phyloP scores from a whole-genome alignment of 2,113 vertebrate genomes.

The Artemisiospiza belli region DNA sequence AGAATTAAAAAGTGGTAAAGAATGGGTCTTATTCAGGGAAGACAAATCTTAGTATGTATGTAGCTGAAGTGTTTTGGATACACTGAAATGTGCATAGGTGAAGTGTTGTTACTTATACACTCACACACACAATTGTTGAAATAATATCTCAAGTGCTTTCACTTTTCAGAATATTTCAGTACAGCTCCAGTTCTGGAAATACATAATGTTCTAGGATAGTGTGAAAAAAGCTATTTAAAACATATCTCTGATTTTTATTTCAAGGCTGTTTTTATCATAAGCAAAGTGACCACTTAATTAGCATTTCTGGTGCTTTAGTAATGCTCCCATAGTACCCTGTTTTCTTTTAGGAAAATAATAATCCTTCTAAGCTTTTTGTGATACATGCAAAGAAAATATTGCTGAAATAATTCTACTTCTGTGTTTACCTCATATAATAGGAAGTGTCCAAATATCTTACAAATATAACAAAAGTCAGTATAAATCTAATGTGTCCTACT shows the following conservation, averaged over 20 bases:
- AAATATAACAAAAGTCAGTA: not conserved
- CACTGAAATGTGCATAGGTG: not conserved
- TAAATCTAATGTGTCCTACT: not conserved
- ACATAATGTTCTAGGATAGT: not conserved
- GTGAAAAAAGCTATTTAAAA: constrained; percentile 17
- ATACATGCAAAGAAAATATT: not conserved
- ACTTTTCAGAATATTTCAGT: not conserved
- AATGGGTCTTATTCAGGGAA: constrained; percentile 50
- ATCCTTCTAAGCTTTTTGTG: not conserved
- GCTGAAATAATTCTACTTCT: not conserved
- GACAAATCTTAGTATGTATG: constrained; percentile 8
- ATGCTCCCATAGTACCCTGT: not conserved
- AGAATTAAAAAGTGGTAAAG: constrained; percentile 70
- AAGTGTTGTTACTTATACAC: not conserved
- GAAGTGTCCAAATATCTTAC: not conserved
- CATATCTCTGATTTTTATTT: not conserved
- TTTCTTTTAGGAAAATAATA: not conserved
- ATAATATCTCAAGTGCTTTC: constrained; percentile 4
- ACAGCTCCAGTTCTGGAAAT: not conserved
- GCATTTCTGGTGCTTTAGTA: not conserved
- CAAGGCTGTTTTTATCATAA: not conserved
- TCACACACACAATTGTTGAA: not conserved
- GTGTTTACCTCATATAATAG: not conserved
- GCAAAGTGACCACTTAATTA: not conserved
- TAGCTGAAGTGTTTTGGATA: not conserved